These are phyloP conservation scores for Notolepis coatsorum DNA, from an alignment of 2,797 vertebrate genomes.

Conservation along the genomic window DNA sequence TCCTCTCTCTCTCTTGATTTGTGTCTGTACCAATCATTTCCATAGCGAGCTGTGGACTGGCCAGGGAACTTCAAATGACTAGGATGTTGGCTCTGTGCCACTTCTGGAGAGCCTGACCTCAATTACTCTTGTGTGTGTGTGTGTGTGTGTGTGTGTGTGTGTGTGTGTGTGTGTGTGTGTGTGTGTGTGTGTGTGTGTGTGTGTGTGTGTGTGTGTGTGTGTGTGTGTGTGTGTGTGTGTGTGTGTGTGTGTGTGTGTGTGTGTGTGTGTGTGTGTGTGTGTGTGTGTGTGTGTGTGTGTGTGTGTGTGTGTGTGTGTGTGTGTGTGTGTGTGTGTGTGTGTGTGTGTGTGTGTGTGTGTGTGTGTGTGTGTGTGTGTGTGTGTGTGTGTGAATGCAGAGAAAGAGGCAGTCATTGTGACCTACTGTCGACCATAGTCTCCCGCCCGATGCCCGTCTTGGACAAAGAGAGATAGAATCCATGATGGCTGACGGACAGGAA, in stretches of 20 bases:
- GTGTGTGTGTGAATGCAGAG: background rate
- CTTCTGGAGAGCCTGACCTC: slow-evolving; percentile 10
- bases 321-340: background rate
- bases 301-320: background rate
- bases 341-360: background rate
- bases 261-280: background rate
- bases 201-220: background rate
- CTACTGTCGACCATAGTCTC: too few species aligned
- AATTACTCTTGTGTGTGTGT: background rate
- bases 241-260: background rate
- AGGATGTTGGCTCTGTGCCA: slow-evolving; percentile 6
- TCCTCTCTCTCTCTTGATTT: slow-evolving; percentile 16
- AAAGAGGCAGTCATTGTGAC: background rate
- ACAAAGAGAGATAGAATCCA: too few species aligned
- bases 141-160: background rate
- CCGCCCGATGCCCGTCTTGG: too few species aligned
- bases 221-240: background rate
- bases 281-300: background rate
- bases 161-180: background rate
- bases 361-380: background rate
- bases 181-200: background rate
- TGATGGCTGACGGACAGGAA: too few species aligned
- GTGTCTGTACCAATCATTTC: slow-evolving; percentile 30
- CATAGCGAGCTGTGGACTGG: slow-evolving; percentile 10
- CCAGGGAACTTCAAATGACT: slow-evolving; percentile 11